Conservation (phyloP, 1,140 invertebrate genomes). For the Mercenaria mercenaria region DNA sequence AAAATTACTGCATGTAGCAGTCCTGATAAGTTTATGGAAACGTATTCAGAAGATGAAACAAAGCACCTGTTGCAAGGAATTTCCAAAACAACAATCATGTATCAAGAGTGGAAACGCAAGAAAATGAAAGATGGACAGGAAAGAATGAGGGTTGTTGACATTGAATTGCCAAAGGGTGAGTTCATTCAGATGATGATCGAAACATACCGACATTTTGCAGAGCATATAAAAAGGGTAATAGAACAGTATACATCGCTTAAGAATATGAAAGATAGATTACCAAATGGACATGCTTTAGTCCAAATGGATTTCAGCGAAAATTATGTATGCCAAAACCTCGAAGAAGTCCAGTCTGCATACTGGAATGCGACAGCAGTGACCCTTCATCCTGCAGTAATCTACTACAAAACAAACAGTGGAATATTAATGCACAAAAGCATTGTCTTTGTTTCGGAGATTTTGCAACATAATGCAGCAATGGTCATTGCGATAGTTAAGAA, state of each 20-base stretch:
- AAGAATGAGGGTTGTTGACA: constrained; percentile 44
- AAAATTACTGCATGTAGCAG: background rate
- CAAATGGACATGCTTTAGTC: constrained; percentile 14
- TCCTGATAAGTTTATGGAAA: constrained; percentile 31
- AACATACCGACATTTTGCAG: constrained; percentile 26
- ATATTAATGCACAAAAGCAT: constrained; percentile 34
- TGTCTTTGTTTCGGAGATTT: constrained; percentile 31
- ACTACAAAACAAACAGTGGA: background rate
- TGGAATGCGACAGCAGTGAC: constrained; percentile 63
- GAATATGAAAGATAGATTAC: constrained; percentile 62
- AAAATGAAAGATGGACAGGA: constrained; percentile 49
- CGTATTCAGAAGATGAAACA: background rate
- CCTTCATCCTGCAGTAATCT: constrained; percentile 55
- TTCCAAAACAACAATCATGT: background rate
- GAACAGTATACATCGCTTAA: constrained; percentile 40
- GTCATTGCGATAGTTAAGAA: constrained; percentile 5
- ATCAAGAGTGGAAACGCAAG: constrained; percentile 57
- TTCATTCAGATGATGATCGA: constrained; percentile 45
- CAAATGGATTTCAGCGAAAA: constrained; percentile 73
- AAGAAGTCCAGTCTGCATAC: constrained; percentile 69
- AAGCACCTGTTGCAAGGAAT: background rate
- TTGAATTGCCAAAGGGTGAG: constrained; percentile 29
- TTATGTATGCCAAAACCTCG: constrained; percentile 52
- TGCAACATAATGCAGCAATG: constrained; percentile 22
- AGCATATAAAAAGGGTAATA: constrained; percentile 40